Evolutionary conservation across 1,140 invertebrate species (phyloP), one percentile per base, ranked within the genome.

Genomic region (Vanessa tameamea): DNA sequence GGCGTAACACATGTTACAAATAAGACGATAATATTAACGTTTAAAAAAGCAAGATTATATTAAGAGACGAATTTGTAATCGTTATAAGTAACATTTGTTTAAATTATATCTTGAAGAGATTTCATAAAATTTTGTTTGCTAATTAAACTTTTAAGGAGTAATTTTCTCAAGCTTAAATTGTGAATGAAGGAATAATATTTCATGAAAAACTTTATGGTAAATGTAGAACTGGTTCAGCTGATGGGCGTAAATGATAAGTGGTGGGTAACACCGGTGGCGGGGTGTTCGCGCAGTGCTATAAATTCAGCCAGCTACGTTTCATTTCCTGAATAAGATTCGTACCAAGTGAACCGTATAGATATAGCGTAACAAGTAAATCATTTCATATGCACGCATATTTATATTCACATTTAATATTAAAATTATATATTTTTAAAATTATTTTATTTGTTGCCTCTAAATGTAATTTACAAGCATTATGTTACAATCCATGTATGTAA

Each of bases 291-390:
- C 75, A 75, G 75, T 72, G 73, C 81, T 75, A 85, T 89, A 87
- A 89, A 89, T 89, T 79, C 51, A 84, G 73, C 64, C 68, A 73
- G 75, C 73, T 78, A 79, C 81, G 82, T 89, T 87, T 87, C 86
- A 87, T 89, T 89, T 89, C 87, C 87, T 84, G 82, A 81, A 82
- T 82, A 82, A 81, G 84, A 85, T 87, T 86, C 79, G 79, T 81
- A 84, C 82, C 20, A 72, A 72, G 69, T 67, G 55, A 61, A 72
- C 26, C 37, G 69, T 67, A 65, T 48, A 71, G 48, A 67, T 76
- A 64, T 72, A 66, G 53, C 64, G 53, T 43, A 47, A 67, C 53
- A 72, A 47, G 64, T 26, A 50, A 48, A 64, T 73, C 20, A 57
- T 57, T 57, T 23, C 23, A 57, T 23, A 20, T 23, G 23, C 20